Evolutionary conservation across 2,113 vertebrate species (phyloP), one percentile per base, ranked within the genome.

Genomic region (Pedionomus torquatus): DNA sequence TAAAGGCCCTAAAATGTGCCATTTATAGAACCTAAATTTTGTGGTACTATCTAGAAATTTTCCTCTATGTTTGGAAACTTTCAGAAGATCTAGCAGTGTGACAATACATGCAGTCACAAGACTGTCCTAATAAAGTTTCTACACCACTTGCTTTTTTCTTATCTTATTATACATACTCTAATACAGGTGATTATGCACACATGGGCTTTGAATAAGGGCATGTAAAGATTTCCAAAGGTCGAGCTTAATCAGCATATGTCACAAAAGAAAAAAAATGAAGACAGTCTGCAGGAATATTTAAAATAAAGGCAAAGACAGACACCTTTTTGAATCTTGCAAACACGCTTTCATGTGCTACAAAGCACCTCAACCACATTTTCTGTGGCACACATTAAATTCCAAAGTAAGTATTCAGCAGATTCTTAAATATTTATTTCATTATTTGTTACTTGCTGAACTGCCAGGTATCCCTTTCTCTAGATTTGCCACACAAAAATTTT

Each of bases 221-320:
- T 2, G 2, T 10, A 23, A 89, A 64, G 13, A 64, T 21, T 6
- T 33, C 26, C 0, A 1, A 55, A 77, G 20, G 70, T 0, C 51
- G 8, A 43, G 10, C 60, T 69, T 46, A 83, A 68, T 14, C 11
- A 77, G 13, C 5, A 9, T 35, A 41, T 55, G 24, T 30, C 19
- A 55, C 30, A 43, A 41, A 54, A 19, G 6, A 43, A 55, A 54
- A 46, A 55, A 52, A 55, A 46, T 10, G 23, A 58, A 71, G 14
- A 28, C 13, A 37, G 19, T 33, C 19, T 16, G 20, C 6, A 65
- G 20, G 16, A 75, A 52, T n/a, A 13, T 17, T 80, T 52, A 84
- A 54, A 37, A 48, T 6, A 66, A 15, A 37, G 18, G 26, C 23
- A 74, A 78, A 83, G 44, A 49, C 46, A 57, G 26, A 19, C 4